Evolutionary conservation across 1,140 invertebrate genomes (phyloP).

Genomic region (Cotesia typhae): DNA sequence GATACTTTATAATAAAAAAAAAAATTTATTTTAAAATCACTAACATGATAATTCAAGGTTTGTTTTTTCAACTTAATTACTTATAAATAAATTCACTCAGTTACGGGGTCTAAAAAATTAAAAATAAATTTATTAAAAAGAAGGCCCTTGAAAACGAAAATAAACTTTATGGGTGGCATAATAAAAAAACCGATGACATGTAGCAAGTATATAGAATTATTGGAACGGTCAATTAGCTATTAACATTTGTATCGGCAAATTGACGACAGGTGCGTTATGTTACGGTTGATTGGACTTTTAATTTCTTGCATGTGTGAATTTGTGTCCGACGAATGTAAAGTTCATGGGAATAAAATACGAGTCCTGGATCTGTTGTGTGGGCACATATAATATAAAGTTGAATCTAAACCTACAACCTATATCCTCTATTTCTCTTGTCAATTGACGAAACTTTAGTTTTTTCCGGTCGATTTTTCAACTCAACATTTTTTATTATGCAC

Average conservation of each 20-base stretch:
- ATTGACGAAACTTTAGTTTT: background rate
- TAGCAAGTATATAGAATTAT: background rate
- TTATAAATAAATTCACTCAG: no score
- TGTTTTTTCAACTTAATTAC: no score
- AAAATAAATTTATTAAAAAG: no score
- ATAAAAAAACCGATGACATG: no score
- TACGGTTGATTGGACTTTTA: background rate
- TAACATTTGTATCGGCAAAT: background rate
- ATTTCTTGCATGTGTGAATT: background rate
- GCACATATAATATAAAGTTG: background rate
- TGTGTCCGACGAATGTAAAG: background rate
- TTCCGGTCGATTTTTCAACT: background rate
- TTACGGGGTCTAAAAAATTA: no score
- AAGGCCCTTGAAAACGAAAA: no score
- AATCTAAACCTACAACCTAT: background rate
- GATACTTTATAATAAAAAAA: no score
- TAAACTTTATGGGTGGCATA: no score
- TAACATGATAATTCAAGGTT: no score
- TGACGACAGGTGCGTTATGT: background rate
- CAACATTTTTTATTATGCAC: background rate
- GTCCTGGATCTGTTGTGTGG: no score
- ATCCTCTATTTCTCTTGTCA: background rate
- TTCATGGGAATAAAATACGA: background rate
- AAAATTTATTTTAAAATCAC: no score
- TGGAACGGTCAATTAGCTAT: constrained; percentile 2